These are phyloP conservation scores for Papilio dardanus DNA, from an alignment of 1,140 invertebrate species.

Conservation along the genomic window DNA sequence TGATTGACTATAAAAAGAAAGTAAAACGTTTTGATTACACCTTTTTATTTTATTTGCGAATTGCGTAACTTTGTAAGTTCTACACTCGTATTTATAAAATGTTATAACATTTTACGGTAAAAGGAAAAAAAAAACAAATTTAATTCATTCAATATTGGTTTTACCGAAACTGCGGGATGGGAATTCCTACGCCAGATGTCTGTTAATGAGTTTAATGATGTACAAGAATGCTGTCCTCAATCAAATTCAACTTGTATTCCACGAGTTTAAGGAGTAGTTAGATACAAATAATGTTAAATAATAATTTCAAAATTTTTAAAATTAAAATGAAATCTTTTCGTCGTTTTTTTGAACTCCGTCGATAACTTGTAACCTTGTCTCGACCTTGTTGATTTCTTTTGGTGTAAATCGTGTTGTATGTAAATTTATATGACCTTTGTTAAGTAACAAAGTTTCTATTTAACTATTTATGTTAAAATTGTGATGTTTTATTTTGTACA, in stretches of 20 bases:
- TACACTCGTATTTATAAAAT: not conserved
- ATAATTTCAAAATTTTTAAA: not conserved
- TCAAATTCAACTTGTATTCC: not conserved
- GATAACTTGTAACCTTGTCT: constrained; percentile 22
- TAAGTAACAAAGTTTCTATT: constrained; percentile 3
- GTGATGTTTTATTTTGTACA: constrained; percentile 8
- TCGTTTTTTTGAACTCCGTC: not conserved
- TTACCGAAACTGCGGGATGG: not conserved
- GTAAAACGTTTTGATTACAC: constrained; percentile 27
- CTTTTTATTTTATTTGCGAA: not conserved
- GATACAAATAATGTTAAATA: not conserved
- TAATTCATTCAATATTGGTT: not conserved
- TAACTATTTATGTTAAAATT: not conserved
- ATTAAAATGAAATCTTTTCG: not conserved
- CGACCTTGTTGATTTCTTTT: not conserved
- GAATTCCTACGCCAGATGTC: not conserved
- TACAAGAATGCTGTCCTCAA: not conserved
- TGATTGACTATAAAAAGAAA: constrained; percentile 49
- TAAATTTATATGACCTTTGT: constrained; percentile 3
- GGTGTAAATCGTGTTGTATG: not conserved
- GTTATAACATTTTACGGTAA: not conserved
- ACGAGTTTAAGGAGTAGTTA: not conserved
- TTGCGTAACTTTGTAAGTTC: too few species aligned
- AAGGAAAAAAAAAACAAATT: not conserved
- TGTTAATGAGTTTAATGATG: not conserved